Evolutionary conservation across 2,797 vertebrate genomes (phyloP).

Genomic region (Tangara arthus): DNA sequence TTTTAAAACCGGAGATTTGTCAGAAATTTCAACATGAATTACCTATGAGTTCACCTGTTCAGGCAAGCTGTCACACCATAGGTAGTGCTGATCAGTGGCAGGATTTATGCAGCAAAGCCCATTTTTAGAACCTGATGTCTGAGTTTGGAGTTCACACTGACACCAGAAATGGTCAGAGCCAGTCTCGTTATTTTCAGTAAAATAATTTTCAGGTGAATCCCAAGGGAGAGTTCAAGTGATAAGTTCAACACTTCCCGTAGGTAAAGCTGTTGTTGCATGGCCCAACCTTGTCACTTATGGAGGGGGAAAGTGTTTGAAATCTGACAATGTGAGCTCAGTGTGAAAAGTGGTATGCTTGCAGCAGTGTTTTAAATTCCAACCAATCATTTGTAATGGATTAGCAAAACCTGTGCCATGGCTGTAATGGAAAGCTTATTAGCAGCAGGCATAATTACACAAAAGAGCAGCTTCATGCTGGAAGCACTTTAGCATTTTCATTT

Average conservation of each 20-base stretch:
- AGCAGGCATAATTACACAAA: conserved; percentile 6
- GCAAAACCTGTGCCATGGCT: not conserved
- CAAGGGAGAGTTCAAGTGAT: not conserved
- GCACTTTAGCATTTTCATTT: not conserved
- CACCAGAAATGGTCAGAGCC: not conserved
- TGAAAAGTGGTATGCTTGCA: not conserved
- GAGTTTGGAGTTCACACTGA: not conserved
- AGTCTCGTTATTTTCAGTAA: not conserved
- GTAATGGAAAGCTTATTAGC: not conserved
- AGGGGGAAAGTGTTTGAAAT: not conserved
- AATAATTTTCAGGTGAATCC: not conserved
- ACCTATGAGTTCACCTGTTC: not conserved
- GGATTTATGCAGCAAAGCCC: not conserved
- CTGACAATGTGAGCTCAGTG: not conserved
- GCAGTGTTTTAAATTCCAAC: not conserved
- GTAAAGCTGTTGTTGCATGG: not conserved
- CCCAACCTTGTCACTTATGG: not conserved
- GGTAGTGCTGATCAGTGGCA: not conserved
- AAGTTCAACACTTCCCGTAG: not conserved
- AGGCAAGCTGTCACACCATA: not conserved
- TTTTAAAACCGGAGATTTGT: not conserved
- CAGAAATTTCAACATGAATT: not conserved
- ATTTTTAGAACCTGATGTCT: not conserved
- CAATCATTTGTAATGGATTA: not conserved
- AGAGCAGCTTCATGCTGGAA: not conserved